Base-by-base conservation (phyloP, 1,140 invertebrate genomes). In the Babylonia areolata region DNA sequence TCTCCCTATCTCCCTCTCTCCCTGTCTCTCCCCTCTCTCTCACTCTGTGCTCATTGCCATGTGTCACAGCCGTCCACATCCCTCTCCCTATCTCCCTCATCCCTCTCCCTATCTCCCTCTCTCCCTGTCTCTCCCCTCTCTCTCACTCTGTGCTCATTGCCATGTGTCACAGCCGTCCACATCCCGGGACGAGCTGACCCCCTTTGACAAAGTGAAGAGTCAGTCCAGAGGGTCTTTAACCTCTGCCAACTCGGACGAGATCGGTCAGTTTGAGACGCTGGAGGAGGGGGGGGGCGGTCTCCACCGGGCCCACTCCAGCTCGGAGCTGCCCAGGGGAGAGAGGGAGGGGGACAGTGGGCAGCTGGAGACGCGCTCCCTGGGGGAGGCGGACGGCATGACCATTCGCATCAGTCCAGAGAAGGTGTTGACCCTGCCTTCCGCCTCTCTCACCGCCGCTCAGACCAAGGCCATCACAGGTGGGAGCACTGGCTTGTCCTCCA, bases 381-480 rank as follows among this genome's bases (percentile, higher is more conserved):
- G 85, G 75, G 91, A 92, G 20, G 87, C 89, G 37, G 91, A 92
- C 78, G 79, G 89, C 42, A 85, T 87, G 89, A 89, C 86, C 69
- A 78, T 88, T 89, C 58, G 92, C 73, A 91, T 92, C 78, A 93
- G 92, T 89, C 93, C 93, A 31, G 93, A 93, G 83, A 93, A 92
- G 89, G 88, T 91, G n/a, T 85, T 93, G 20, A 91, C 91, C 82
- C 90, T 94, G 64, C 94, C 94, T 1, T 84, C 82, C 2, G 82
- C 82, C 2, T 89, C 90, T 31, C 87, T 95, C 12, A 94, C 93
- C 40, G 93, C 94, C 82, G 94, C 93, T 77, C 94, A 94, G 86
- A 90, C 91, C 69, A 93, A 92, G 86, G 93, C 94, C 35, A 91
- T 95, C 31, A 93, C 93, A 90, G 94, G 94, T 95, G 82, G n/a